Percentiles rank a stretch among this genome's conserved stretches.
phyloP scores from a whole-genome alignment of 2,797 vertebrate genomes.

The Betta splendens region DNA sequence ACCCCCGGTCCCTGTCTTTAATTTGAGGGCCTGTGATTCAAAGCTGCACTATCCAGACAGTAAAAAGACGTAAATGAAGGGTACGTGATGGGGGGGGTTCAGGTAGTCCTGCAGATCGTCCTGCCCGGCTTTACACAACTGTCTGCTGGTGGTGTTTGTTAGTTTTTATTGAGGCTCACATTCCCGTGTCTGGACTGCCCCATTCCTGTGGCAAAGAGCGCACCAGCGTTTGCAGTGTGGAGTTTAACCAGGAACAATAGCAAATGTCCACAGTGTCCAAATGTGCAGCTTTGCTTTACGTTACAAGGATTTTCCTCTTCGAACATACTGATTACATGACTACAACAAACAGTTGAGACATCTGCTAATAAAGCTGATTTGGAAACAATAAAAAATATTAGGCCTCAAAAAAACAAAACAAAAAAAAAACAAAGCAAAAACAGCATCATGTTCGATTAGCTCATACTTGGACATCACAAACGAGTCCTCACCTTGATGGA shows the following conservation, averaged over 20 bases:
- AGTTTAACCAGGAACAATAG: conserved; percentile 2
- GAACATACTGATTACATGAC: background rate
- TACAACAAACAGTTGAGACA: background rate
- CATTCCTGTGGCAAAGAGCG: conserved; percentile 56
- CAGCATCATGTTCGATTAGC: too few relatives aligned
- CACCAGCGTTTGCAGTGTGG: conserved; percentile 11
- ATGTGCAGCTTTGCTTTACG: background rate
- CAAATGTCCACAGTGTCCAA: background rate
- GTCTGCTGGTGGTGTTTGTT: background rate
- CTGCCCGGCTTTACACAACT: background rate
- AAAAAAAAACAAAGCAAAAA: too few relatives aligned
- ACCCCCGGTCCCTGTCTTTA: conserved; percentile 70
- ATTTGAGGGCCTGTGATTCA: conserved; percentile 72
- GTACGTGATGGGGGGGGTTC: conserved; percentile 38
- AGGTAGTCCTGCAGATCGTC: conserved; percentile 20
- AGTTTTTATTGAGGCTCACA: conserved; percentile 13
- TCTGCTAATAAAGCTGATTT: background rate
- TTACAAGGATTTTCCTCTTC: background rate
- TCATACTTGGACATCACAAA: background rate
- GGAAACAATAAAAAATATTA: too few relatives aligned
- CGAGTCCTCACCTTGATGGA: conserved; percentile 84
- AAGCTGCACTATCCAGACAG: conserved; percentile 27
- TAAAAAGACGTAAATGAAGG: conserved; percentile 20
- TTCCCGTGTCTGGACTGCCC: conserved; percentile 24
- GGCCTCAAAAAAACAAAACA: too few relatives aligned